These are phyloP conservation scores for Cochlearius cochlearius DNA, from an alignment of 2,113 vertebrate species.

Conservation along the genomic window DNA sequence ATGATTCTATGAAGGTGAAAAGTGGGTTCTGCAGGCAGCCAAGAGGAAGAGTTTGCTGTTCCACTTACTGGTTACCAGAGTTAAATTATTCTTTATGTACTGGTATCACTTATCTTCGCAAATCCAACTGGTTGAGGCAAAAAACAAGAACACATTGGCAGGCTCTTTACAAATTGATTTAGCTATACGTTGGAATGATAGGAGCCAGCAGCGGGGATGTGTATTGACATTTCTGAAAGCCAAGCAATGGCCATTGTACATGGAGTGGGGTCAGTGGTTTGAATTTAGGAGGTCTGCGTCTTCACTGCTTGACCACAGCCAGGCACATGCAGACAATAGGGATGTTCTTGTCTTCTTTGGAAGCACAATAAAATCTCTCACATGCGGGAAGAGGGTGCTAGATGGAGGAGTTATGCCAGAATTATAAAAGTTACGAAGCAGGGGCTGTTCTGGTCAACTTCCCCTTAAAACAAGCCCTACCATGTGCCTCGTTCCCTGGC, in stretches of 20 bases:
- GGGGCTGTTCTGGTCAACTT: not conserved
- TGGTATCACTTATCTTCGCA: not conserved
- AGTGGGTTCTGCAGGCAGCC: not conserved
- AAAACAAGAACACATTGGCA: not conserved
- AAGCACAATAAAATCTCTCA: not conserved
- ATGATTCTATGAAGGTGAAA: not conserved
- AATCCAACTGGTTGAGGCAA: fast-evolving
- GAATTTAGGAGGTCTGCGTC: not conserved
- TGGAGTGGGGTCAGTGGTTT: not conserved
- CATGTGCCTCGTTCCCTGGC: not conserved
- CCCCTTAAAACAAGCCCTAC: not conserved
- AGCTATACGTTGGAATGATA: fast-evolving
- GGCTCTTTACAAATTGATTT: not conserved
- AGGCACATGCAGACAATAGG: fast-evolving
- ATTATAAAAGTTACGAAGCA: not conserved
- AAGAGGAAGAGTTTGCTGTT: not conserved
- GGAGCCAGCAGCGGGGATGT: not conserved
- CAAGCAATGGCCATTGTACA: fast-evolving
- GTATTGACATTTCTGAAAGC: not conserved
- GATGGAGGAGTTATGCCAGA: not conserved
- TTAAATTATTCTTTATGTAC: not conserved
- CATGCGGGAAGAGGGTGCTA: not conserved
- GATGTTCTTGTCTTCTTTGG: not conserved
- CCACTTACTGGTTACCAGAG: not conserved
- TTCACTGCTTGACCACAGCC: not conserved